Percentiles rank a stretch among this genome's conserved stretches.
phyloP scores from a whole-genome alignment of 1,140 invertebrate species.

The Drosophila aff. region DNA sequence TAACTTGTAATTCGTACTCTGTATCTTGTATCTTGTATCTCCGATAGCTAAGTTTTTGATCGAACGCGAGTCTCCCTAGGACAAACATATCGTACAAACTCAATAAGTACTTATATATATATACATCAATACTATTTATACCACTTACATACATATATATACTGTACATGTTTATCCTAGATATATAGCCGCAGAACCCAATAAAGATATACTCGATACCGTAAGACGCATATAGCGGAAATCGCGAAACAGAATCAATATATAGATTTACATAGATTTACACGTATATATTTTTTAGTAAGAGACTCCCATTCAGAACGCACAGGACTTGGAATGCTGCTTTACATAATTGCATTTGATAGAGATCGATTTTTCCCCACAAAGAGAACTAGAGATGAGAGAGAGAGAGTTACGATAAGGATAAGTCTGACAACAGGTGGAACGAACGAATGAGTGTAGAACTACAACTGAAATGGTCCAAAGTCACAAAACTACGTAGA shows the following conservation, averaged over 20 bases:
- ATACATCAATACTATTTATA: conserved; percentile 53
- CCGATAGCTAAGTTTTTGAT: conserved; percentile 48
- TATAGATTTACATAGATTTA: conserved; percentile 39
- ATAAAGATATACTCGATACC: conserved; percentile 45
- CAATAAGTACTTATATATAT: conserved; percentile 63
- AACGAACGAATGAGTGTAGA: conserved; percentile 36
- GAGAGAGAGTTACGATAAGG: conserved; percentile 37
- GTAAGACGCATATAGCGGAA: conserved; percentile 29
- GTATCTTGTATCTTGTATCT: conserved; percentile 45
- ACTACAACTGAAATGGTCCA: conserved; percentile 76
- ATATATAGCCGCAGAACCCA: conserved; percentile 31
- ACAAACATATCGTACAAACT: conserved; percentile 83
- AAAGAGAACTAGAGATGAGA: conserved; percentile 13
- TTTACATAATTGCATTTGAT: conserved; percentile 77
- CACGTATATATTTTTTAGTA: conserved; percentile 69
- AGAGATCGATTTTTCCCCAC: conserved; percentile 68
- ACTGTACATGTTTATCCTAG: conserved; percentile 51
- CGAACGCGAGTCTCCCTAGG: conserved; percentile 60
- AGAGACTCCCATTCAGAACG: conserved; percentile 67
- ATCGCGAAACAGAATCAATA: conserved; percentile 40
- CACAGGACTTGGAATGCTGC: conserved; percentile 74
- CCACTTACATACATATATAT: conserved; percentile 25
- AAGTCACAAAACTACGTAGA: conserved; percentile 64
- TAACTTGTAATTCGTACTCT: conserved; percentile 32
- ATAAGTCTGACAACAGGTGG: conserved; percentile 66